A percentile compares a stretch with the other conserved stretches of the same genome.
Conservation (phyloP, 2,113 vertebrate species). For the Ptyas mucosa region DNA sequence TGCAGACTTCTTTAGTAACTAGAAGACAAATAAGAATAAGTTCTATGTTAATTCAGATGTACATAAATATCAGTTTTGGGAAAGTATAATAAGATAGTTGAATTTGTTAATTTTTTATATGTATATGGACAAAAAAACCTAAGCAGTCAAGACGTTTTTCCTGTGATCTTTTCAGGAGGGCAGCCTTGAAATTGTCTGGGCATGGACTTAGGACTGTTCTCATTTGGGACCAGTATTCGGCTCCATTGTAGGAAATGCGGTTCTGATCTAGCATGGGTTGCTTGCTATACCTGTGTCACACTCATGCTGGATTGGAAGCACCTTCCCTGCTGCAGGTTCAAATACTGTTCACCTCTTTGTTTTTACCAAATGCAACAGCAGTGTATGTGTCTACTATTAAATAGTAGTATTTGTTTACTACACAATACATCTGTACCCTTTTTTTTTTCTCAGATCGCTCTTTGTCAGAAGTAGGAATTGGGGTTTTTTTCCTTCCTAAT, state of each 20-base stretch:
- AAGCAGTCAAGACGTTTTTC: neutral
- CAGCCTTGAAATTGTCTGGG: neutral
- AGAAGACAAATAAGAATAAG: neutral
- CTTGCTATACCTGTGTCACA: neutral
- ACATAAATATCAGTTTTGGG: neutral
- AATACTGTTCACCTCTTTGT: neutral
- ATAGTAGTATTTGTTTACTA: neutral
- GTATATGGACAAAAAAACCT: neutral
- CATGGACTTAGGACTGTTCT: neutral
- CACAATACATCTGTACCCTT: neutral
- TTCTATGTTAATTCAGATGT: neutral
- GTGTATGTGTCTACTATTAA: neutral
- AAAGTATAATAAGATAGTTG: neutral
- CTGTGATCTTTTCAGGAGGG: neutral
- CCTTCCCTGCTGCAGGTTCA: neutral
- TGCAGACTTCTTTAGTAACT: neutral
- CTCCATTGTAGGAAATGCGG: neutral
- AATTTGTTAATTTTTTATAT: neutral
- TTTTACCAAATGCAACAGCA: neutral
- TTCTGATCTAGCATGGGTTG: neutral
- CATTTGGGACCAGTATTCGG: neutral
- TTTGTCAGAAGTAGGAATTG: neutral
- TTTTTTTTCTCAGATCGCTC: neutral
- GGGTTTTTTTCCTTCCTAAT: neutral
- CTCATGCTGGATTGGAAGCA: neutral